Evolutionary conservation across 2,113 vertebrate genomes (phyloP).

Genomic region (Hymenochirus boettgeri): DNA sequence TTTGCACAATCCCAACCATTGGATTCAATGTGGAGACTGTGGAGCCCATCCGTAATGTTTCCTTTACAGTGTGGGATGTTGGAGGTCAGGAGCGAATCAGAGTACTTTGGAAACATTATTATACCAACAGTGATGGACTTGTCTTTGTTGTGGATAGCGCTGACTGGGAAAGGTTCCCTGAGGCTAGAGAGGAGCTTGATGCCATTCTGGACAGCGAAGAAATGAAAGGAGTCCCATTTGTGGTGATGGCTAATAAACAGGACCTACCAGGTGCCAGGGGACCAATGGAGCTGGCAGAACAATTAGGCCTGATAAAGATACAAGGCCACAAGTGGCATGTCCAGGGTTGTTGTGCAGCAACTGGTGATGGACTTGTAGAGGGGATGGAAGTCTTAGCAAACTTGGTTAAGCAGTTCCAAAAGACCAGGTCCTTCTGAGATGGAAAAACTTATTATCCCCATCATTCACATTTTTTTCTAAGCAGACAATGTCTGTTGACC

Average conservation of each 20-base stretch:
- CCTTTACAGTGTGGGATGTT: slow-evolving; percentile 45
- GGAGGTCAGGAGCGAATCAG: slow-evolving; percentile 24
- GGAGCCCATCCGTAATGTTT: slow-evolving; percentile 30
- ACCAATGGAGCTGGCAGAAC: slow-evolving; percentile 32
- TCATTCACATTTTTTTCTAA: too few species aligned
- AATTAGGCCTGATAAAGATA: slow-evolving; percentile 29
- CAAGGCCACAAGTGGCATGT: slow-evolving; percentile 36
- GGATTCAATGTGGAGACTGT: slow-evolving; percentile 44
- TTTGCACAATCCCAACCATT: slow-evolving; percentile 39
- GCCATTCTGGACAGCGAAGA: slow-evolving; percentile 16
- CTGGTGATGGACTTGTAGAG: slow-evolving; percentile 43
- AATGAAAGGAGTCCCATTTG: slow-evolving; percentile 34
- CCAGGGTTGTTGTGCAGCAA: slow-evolving; percentile 43
- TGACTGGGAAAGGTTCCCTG: slow-evolving; percentile 30
- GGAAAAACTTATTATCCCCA: too few species aligned
- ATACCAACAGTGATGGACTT: slow-evolving; percentile 33
- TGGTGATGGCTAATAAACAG: slow-evolving; percentile 49
- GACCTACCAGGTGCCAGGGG: slow-evolving; percentile 41
- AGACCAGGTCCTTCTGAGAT: slow-evolving; percentile 9
- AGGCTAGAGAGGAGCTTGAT: slow-evolving; percentile 23
- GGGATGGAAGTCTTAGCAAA: slow-evolving; percentile 40
- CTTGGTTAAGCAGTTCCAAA: slow-evolving; percentile 38
- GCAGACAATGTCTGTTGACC: too few species aligned
- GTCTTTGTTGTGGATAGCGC: slow-evolving; percentile 44
- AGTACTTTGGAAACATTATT: slow-evolving; percentile 35